A percentile compares a stretch with the other conserved stretches of the same genome.
phyloP scores from a whole-genome alignment of 1,140 invertebrate genomes.

The Camponotus vicinus region DNA sequence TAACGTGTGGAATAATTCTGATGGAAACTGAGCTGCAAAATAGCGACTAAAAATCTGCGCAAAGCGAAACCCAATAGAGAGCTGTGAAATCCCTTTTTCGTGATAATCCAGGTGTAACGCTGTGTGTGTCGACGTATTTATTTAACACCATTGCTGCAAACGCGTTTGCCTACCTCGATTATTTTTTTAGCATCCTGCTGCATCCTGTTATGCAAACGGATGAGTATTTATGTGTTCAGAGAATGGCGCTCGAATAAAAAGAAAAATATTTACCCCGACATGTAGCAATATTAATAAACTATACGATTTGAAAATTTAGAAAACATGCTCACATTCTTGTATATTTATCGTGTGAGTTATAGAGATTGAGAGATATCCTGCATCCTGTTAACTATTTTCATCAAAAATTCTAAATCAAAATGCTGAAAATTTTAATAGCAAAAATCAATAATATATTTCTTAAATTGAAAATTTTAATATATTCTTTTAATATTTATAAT shows the following conservation, averaged over 20 bases:
- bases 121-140: slow-evolving; percentile 52
- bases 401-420: too few relatives aligned
- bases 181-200: slow-evolving; percentile 54
- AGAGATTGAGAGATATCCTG: background rate
- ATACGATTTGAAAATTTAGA: slow-evolving; percentile 15
- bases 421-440: too few relatives aligned
- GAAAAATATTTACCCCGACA: slow-evolving; percentile 48
- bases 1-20: background rate
- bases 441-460: too few relatives aligned
- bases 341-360: background rate
- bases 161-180: slow-evolving; percentile 46
- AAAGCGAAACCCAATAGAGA: slow-evolving; percentile 54
- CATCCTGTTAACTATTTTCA: background rate
- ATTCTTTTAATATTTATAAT: too few relatives aligned
- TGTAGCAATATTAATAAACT: slow-evolving; percentile 8
- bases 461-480: too few relatives aligned
- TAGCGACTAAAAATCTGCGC: slow-evolving; percentile 41
- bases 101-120: slow-evolving; percentile 29
- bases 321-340: background rate
- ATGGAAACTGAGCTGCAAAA: slow-evolving; percentile 24
- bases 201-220: slow-evolving; percentile 8
- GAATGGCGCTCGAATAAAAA: slow-evolving; percentile 14
- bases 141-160: slow-evolving; percentile 35
- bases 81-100: slow-evolving; percentile 43
- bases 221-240: slow-evolving; percentile 63